Evolutionary conservation across 2,113 vertebrate species (phyloP), one percentile per base, ranked within the genome.

Genomic region (Glaucomys volans): DNA sequence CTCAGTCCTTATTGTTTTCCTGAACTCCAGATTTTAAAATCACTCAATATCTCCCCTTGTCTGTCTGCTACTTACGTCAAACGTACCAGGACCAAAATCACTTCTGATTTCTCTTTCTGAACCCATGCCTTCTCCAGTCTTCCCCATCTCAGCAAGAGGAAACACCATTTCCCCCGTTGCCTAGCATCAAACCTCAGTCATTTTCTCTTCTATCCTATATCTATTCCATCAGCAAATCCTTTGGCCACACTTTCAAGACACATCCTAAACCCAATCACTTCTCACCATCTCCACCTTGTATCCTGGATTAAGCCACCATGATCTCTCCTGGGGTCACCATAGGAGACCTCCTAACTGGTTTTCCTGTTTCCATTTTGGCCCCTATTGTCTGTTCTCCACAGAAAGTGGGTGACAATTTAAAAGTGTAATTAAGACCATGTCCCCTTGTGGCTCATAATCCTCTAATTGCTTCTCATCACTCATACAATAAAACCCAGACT

Each of bases 171-270:
- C 87, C 35, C 13, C 4, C 35, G 57, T 30, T 83, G 83, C 50
- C 42, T 47, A 76, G 24, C 64, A 74, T 67, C 47, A 87, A 69
- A 37, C 5, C n/a, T 84, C 72, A 81, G 28, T 84, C 44, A 59
- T 79, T 40, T 64, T 16, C 62, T 64, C 37, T 47, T 79, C 42
- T 75, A 92, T 40, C 30, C 6, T 2, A 32, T 2, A 44, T 30
- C 40, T 40, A 59, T 40, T 76, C 8, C 16, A 87, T 59, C 14
- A 52, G 8, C 40, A 75, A 82, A 82, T 67, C 76, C 26, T 77
- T 86, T 86, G 37, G 50, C 47, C 90, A 57, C 47, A 79, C 17
- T 87, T 93, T 93, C 30, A 75, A 90, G 69, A 76, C 13, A 52
- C n/a, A 69, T 50, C 30, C 52, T 50, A 90, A 57, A 87, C 91